phyloP scores from a whole-genome alignment of 1,140 invertebrate species.

The Zaprionus africanus region DNA sequence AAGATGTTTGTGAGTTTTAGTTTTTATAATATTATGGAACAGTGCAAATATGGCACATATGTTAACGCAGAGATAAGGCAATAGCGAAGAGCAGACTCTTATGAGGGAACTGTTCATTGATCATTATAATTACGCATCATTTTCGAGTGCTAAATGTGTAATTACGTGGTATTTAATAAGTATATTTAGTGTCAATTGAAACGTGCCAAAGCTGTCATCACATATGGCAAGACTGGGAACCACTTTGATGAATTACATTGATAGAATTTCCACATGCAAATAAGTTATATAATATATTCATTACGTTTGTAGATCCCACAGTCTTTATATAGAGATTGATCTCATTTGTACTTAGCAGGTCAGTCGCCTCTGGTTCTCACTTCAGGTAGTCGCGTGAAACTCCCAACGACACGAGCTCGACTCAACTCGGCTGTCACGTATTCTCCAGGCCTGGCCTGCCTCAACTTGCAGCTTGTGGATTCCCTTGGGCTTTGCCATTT shows the following conservation, averaged over 20 bases:
- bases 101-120: too few relatives aligned
- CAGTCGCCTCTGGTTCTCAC: background rate
- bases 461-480: background rate
- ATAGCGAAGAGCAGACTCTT: too few relatives aligned
- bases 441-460: conserved; percentile 1
- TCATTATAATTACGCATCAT: background rate
- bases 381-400: background rate
- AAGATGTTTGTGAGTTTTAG: too few relatives aligned
- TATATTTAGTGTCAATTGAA: background rate
- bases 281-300: background rate
- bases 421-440: background rate
- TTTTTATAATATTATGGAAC: too few relatives aligned
- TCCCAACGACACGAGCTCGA: too few relatives aligned
- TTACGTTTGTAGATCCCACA: background rate
- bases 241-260: background rate
- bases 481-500: background rate
- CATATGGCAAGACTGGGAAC: background rate
- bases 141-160: background rate
- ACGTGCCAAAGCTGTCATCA: background rate
- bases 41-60: too few relatives aligned
- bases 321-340: background rate
- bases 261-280: background rate
- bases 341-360: background rate
- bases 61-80: too few relatives aligned
- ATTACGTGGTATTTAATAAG: background rate